A percentile compares a stretch with the other conserved stretches of the same genome.
These are phyloP conservation scores for Plutella xylostella DNA, from an alignment of 2,888 invertebrate genomes.

Conservation along the genomic window DNA sequence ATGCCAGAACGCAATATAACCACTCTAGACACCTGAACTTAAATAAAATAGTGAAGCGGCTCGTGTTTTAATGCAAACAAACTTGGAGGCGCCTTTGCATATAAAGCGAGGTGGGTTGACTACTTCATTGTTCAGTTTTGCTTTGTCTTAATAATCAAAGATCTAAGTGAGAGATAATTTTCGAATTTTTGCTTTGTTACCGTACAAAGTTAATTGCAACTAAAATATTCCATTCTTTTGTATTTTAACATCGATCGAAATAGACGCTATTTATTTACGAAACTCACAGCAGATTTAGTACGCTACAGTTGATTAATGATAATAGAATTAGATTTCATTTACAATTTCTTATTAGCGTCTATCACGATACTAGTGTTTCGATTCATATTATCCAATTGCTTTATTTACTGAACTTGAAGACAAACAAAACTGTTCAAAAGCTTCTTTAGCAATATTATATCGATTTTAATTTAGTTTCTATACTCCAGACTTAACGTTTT, in stretches of 20 bases:
- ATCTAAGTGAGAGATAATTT: constrained; percentile 20
- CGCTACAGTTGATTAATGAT: background rate
- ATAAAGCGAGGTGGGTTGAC: constrained; percentile 71
- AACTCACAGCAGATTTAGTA: too few relatives aligned
- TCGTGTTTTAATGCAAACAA: constrained; percentile 71
- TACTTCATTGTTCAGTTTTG: constrained; percentile 65
- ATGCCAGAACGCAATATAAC: constrained; percentile 70
- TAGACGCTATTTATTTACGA: constrained; percentile 28
- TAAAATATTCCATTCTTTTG: constrained; percentile 30
- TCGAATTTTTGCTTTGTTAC: constrained; percentile 21
- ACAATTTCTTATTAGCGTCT: constrained; percentile 32
- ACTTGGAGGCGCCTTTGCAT: constrained; percentile 70
- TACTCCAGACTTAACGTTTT: constrained; percentile 52
- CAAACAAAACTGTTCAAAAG: constrained; percentile 64
- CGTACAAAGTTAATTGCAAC: constrained; percentile 25
- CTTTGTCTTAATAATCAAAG: constrained; percentile 58
- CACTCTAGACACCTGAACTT: constrained; percentile 64
- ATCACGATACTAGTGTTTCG: constrained; percentile 53
- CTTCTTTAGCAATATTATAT: constrained; percentile 56
- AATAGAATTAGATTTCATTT: background rate
- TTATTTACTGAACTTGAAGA: constrained; percentile 41
- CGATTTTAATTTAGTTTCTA: constrained; percentile 35
- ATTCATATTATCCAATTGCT: constrained; percentile 33
- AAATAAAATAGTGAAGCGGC: constrained; percentile 70
- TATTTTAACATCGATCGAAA: constrained; percentile 51